These are phyloP conservation scores for Peromyscus leucopus DNA, from an alignment of 2,113 vertebrate genomes.

Conservation along the genomic window DNA sequence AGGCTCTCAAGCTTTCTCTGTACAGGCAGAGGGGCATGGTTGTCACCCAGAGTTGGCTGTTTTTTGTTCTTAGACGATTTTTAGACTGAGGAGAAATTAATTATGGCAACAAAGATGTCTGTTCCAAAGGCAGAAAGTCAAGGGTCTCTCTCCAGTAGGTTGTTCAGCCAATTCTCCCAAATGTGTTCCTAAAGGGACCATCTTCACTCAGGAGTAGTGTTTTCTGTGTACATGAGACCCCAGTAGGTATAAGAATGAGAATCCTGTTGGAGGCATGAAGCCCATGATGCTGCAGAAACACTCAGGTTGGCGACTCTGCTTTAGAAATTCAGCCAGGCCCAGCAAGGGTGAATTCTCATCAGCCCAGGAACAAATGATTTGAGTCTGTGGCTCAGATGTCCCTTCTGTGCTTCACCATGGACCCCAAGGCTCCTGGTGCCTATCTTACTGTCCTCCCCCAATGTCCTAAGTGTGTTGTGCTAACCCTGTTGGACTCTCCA, in stretches of 20 bases:
- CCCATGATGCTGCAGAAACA: neutral
- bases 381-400: neutral
- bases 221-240: neutral
- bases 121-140: neutral
- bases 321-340: neutral
- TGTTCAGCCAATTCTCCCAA: neutral
- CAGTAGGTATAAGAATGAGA: neutral
- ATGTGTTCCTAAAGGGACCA: neutral
- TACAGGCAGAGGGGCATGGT: fast-evolving
- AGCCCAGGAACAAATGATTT: neutral
- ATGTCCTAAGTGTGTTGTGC: neutral
- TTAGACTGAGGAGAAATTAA: neutral
- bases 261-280: neutral
- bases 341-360: neutral
- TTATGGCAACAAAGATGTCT: neutral
- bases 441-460: neutral
- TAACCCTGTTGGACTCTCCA: neutral
- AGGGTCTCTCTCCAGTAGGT: neutral
- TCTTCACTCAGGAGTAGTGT: neutral
- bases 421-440: neutral
- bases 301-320: neutral
- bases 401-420: too few relatives aligned
- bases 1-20: fast-evolving
- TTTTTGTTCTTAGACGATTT: neutral
- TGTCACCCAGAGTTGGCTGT: neutral